Evolutionary conservation across 2,113 vertebrate species (phyloP), one percentile per base, ranked within the genome.

Genomic region (Muntiacus muntjak): DNA sequence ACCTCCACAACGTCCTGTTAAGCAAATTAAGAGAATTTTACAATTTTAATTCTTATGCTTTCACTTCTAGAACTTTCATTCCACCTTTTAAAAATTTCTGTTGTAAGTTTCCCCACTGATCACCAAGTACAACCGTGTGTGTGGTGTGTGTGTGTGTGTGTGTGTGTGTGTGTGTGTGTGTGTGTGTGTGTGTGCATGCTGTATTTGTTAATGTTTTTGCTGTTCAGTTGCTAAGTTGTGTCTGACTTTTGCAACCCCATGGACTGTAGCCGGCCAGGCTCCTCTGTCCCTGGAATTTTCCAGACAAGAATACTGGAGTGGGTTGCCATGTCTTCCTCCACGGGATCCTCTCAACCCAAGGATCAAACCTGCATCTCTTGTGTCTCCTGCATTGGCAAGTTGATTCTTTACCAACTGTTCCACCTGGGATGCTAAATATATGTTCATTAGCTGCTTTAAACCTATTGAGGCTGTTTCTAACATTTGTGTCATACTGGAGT

Each of bases 121-220:
- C 47, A n/a, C 16, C 2, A n/a, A 19, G 19, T 71, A 50, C 33
- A 54, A 7, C 0, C 1, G 0, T 25, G 9, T 25, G 21, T 74
- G 36, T 40, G 64, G 64, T 9, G 2, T 6, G 26, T 4, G 50
- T 52, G n/a, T n/a, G n/a, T n/a, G n/a, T n/a, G n/a, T n/a, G 60
- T 14, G 26, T 64, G 13, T 62, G 60, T 33, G 60, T n/a, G 28
- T 64, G 7, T 64, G 33, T n/a, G 17, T 36, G 17, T 67, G 33
- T 64, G 62, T 67, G 16, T 40, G 19, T 71, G 33, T 21, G n/a
- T 21, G 17, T 5, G 64, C 1, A 4, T 1, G 10, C 17, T 11
- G 4, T 67, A 21, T 67, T 36, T 67, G 64, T 67, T 67, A 67
- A 36, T 36, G 64, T 21, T 67, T 17, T 67, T 36, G 64, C 64